Evolutionary conservation across 2,797 vertebrate genomes (phyloP), one percentile per base, ranked within the genome.

Genomic region (Poecilia velifera): DNA sequence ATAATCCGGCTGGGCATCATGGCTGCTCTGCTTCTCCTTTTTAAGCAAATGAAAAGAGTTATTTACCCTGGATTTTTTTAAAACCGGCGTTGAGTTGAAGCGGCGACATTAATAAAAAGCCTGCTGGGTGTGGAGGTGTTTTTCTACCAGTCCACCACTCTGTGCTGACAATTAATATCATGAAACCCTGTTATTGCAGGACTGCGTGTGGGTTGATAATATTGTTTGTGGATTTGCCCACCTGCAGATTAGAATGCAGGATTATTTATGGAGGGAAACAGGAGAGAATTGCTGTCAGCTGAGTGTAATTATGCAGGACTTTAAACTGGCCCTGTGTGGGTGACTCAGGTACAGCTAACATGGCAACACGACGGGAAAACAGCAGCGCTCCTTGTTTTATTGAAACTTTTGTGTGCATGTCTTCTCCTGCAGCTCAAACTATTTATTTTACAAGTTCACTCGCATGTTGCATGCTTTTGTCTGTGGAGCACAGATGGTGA

Each of bases 1-100:
- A 93, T 94, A 95, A 96, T 95, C 87, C 76, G 85, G 47, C 84
- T 86, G 90, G 90, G 86, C 91, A 92, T 91, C 93, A 84, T 87
- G 88, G 88, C 84, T 88, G 78, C 89, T 84, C 82, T 80, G 80
- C 90, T 92, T 78, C 84, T 88, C 83, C 80, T 87, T 85, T 91
- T 90, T 85, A 90, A 87, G 90, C 86, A 91, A 91, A 85, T 79
- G 79, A 85, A 89, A 84, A 76, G 70, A 87, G 78, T 14, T 79
- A 70, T 86, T 89, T 82, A 45, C 79, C 75, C 77, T 6, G 79
- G 62, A 80, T 82, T 90, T 77, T 89, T 87, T 62, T 18, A 2
- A 9, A 91, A 88, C 78, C 82, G 90, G 91, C 86, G 82, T 83
- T 76, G 84, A 88, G 88, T 79, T 90, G 77, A 88, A 76, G 84